These are phyloP conservation scores for Volucella zonaria DNA, from an alignment of 2,888 invertebrate species.

Conservation along the genomic window DNA sequence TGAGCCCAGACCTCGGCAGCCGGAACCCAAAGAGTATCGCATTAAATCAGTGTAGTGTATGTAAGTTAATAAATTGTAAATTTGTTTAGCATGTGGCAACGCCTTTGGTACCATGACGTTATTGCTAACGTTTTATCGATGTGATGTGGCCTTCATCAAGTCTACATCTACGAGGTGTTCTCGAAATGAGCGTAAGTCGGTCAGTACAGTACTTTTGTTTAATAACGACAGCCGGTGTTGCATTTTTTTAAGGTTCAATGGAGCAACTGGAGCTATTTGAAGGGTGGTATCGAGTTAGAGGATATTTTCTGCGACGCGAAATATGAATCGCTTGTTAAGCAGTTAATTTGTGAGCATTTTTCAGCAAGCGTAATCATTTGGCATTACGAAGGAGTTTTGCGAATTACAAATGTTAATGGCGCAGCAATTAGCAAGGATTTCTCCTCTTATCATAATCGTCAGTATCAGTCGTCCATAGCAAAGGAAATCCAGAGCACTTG, in stretches of 20 bases:
- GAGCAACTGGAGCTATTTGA: background rate
- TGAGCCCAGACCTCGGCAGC: background rate
- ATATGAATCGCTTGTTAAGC: slow-evolving; percentile 19
- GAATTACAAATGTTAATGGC: slow-evolving; percentile 21
- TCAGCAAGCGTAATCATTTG: slow-evolving; percentile 12
- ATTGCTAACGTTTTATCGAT: slow-evolving; percentile 40
- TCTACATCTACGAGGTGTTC: background rate
- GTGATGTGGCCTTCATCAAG: background rate
- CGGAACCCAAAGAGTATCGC: slow-evolving; percentile 25
- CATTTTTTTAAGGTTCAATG: background rate
- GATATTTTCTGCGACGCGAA: background rate
- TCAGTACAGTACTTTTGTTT: slow-evolving; percentile 6
- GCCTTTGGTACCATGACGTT: slow-evolving; percentile 44
- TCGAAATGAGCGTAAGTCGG: background rate
- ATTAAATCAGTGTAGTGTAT: slow-evolving; percentile 54
- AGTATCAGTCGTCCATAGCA: background rate
- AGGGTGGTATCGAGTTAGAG: background rate
- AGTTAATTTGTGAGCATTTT: slow-evolving; percentile 42
- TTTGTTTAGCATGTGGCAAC: slow-evolving; percentile 59
- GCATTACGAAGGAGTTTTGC: background rate
- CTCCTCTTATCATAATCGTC: background rate
- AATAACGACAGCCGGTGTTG: background rate
- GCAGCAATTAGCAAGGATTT: slow-evolving; percentile 33
- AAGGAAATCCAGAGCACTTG: background rate
- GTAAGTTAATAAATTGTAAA: slow-evolving; percentile 53